Evolutionary conservation across 2,888 invertebrate species (phyloP), one percentile per base, ranked within the genome.

Genomic region (Rhagophthalmus giganteus): DNA sequence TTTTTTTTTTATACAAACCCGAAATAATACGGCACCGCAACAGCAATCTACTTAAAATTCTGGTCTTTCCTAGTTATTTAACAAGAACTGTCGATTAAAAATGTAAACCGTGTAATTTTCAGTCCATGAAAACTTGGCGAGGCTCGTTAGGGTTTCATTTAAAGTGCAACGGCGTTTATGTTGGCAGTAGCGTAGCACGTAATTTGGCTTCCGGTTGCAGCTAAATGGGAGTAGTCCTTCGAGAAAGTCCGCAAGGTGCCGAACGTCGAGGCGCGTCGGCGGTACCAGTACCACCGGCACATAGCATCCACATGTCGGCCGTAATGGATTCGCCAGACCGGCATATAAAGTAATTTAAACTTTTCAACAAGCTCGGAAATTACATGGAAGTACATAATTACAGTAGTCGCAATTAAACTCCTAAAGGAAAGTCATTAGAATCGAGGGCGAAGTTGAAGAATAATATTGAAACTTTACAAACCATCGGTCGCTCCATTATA

Each of bases 321-420:
- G 31, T 45, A 49, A 35, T 46, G 48, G 51, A 33, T 37, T 41
- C 41, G 45, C 51, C 38, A 53, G 53, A 40, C 45, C 41, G 44
- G 58, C 66, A 63, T 66, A 67, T 70, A 69, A 71, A 71, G 69
- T 66, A 68, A 71, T 71, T 71, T 69, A 69, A 71, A 71, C 67
- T 71, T 71, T 70, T 69, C 68, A 69, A 69, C 70, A 63, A 68
- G 65, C 65, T 62, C 53, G 60, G 60, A 65, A 68, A 70, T 70
- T 70, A 68, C 68, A 68, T 65, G 66, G 61, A 66, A 69, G 69
- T 66, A 68, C 66, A 69, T 71, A 70, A 71, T 71, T 70, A 69
- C 67, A 64, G 65, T 60, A 63, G 66, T 64, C 52, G 59, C 60
- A 61, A 62, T 60, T 64, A 61, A 63, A 62, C 58, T 49, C 39